Conservation (phyloP, 1,140 invertebrate species). For the Orchestia grillus region DNA sequence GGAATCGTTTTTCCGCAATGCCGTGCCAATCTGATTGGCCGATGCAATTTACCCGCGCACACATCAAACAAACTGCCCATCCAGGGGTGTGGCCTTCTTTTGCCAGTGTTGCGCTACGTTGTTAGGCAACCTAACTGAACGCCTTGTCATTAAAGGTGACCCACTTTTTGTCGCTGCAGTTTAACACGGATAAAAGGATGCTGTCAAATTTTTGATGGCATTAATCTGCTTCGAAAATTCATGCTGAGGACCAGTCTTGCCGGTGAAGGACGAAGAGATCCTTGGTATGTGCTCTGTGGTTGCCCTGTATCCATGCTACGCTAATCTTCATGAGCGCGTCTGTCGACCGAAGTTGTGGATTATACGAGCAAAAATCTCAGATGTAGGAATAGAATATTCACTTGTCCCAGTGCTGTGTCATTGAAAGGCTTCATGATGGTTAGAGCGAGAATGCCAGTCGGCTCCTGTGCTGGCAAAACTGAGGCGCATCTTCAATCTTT, state of each 20-base stretch:
- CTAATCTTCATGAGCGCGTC: neutral
- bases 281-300: neutral
- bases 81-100: neutral
- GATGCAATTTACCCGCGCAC: neutral
- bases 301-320: neutral
- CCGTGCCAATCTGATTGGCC: neutral
- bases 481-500: too few species aligned
- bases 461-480: too few species aligned
- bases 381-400: neutral
- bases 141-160: neutral
- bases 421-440: neutral
- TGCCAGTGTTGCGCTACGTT: neutral
- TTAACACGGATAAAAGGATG: neutral
- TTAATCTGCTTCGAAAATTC: neutral
- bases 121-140: neutral
- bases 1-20: neutral
- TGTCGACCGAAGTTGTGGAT: neutral
- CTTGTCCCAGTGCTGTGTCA: neutral
- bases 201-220: neutral
- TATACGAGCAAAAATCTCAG: neutral
- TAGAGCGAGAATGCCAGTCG: neutral
- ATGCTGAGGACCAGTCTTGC: too few species aligned
- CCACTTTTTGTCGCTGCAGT: neutral
- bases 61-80: neutral
- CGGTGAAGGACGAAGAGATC: too few species aligned